Conservation (phyloP, 2,888 invertebrate genomes). For the Tetheella fluctuosa region DNA sequence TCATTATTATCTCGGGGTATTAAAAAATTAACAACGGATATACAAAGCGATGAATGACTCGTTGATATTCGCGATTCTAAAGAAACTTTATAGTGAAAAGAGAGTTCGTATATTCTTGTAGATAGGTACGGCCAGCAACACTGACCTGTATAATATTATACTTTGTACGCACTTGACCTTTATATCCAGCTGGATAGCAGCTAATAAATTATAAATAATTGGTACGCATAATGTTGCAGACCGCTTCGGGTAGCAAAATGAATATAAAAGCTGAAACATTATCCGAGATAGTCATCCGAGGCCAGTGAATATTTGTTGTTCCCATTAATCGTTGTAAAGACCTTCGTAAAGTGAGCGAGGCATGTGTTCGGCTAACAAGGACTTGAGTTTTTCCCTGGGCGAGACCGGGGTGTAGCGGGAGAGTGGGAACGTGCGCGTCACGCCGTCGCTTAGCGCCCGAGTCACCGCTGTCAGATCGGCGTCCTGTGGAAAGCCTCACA, state of each 20-base stretch:
- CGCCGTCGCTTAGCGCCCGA: conserved; percentile 90
- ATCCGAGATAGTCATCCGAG: conserved; percentile 31
- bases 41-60: conserved; percentile 18
- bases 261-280: conserved; percentile 24
- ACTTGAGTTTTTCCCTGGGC: conserved; percentile 90
- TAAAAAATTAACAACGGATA: neutral
- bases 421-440: conserved; percentile 92
- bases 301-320: conserved; percentile 8
- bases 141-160: conserved; percentile 31
- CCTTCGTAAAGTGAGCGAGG: conserved; percentile 92
- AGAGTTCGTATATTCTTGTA: conserved; percentile 28
- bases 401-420: conserved; percentile 93
- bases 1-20: neutral
- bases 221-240: conserved; percentile 5
- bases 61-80: conserved; percentile 13
- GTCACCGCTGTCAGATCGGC: conserved; percentile 91
- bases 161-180: no score
- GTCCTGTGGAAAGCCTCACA: conserved; percentile 79
- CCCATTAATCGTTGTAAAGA: conserved; percentile 83
- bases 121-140: conserved; percentile 24
- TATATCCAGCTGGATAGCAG: conserved; percentile 20
- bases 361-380: conserved; percentile 91
- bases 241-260: conserved; percentile 2
- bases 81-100: conserved; percentile 27
- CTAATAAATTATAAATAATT: conserved; percentile 27